Evolutionary conservation across 2,888 invertebrate species (phyloP).

Genomic region (Caenorhabditis drosophilae): DNA sequence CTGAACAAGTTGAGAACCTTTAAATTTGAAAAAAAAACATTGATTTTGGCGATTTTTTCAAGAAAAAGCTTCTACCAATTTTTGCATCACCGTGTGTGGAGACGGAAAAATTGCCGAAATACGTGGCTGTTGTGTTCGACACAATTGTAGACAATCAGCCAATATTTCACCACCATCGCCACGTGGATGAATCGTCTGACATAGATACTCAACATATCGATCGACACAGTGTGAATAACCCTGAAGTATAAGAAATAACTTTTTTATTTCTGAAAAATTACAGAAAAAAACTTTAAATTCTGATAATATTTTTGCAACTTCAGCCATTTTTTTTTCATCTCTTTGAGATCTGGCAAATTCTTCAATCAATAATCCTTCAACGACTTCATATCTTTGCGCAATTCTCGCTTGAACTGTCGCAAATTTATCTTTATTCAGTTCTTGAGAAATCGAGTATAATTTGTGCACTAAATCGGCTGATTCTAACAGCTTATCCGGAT

Average conservation of each 20-base stretch:
- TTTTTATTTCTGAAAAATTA: too few relatives aligned
- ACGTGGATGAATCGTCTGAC: conserved; percentile 73
- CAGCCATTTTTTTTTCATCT: conserved; percentile 87
- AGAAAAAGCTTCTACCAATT: conserved; percentile 78
- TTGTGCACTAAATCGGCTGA: conserved; percentile 98
- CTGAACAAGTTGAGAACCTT: conserved; percentile 84
- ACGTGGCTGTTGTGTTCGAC: conserved; percentile 81
- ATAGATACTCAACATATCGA: conserved; percentile 94
- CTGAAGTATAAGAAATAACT: conserved; percentile 62
- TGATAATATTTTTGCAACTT: conserved; percentile 86
- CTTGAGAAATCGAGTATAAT: conserved; percentile 90
- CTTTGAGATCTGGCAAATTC: conserved; percentile 90
- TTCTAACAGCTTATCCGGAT: conserved; percentile 83
- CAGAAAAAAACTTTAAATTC: conserved; percentile 80
- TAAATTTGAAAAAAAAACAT: conserved; percentile 3
- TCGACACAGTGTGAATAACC: conserved; percentile 94
- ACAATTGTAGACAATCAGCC: conserved; percentile 85
- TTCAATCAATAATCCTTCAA: conserved; percentile 79
- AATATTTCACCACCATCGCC: conserved; percentile 83
- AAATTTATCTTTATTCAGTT: conserved; percentile 72
- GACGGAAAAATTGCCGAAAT: conserved; percentile 84
- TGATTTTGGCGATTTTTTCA: not conserved
- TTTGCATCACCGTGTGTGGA: conserved; percentile 95
- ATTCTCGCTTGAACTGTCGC: conserved; percentile 65
- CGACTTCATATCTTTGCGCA: conserved; percentile 66